Base-by-base conservation (phyloP, 2,113 vertebrate genomes). In the Takifugu flavidus region DNA sequence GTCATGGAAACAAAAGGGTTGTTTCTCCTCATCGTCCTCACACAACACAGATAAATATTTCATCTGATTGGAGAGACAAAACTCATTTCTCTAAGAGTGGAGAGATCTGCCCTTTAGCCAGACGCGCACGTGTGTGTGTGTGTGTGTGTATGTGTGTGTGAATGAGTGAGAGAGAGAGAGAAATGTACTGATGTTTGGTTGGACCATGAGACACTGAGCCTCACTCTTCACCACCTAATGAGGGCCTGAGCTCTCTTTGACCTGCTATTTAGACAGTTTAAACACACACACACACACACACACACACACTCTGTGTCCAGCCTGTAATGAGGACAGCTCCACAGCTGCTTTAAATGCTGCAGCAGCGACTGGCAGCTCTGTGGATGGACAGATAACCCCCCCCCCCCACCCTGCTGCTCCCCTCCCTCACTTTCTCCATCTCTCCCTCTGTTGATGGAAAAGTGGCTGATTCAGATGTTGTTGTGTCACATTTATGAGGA, bases 141-240 rank as follows among this genome's bases (percentile, higher is more conserved):
- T 64, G 57, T 51, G 55, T 34, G 54, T n/a, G n/a, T n/a, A n/a
- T 55, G 51, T 64, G 62, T 28, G 39, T 60, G 53, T 54, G 59
- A 60, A 55, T 43, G 59, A 64, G 49, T 3, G 25, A 27, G 51
- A n/a, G n/a, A 10, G 25, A 62, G 65, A 27, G 64, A 59, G 61
- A 63, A 26, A 68, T 75, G 31, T 57, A 20, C 20, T 20, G 20
- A 20, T 20, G 45, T 56, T 62, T 47, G 6, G 53, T 79, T 84
- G 53, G 67, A 69, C 50, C 54, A 49, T 55, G 66, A 73, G 84
- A 85, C 78, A 77, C 28, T 62, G 34, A 74, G 80, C 51, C 67
- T 92, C 90, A 88, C 85, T 92, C 90, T 52, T 80, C 91, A 90
- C 90, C 85, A 89, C 65, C 70, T 91, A 90, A 91, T 92, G 90